These are phyloP conservation scores for Penaeus monodon DNA, from an alignment of 2,888 invertebrate genomes.

Conservation along the genomic window DNA sequence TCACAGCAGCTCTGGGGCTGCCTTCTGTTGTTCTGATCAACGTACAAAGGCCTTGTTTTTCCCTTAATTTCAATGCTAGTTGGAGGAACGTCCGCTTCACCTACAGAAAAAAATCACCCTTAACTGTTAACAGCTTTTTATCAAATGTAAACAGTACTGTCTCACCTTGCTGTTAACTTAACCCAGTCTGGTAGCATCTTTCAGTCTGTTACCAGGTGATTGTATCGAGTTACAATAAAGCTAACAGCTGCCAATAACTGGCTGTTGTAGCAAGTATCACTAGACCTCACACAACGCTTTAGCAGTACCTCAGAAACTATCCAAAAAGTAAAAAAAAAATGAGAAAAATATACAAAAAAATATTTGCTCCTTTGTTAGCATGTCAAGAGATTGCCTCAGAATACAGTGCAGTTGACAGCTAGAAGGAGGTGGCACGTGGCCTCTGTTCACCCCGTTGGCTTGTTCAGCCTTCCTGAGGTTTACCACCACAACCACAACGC, in stretches of 20 bases:
- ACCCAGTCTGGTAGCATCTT: slow-evolving; percentile 26
- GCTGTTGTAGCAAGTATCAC: slow-evolving; percentile 34
- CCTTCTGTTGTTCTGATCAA: slow-evolving; percentile 35
- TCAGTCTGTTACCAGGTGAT: slow-evolving; percentile 35
- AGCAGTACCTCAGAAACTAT: slow-evolving; percentile 35
- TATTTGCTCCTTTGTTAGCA: slow-evolving; percentile 30
- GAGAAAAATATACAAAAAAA: background rate
- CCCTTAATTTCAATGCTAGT: slow-evolving; percentile 16
- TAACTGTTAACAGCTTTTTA: slow-evolving; percentile 24
- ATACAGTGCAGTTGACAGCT: slow-evolving; percentile 33
- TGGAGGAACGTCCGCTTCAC: slow-evolving; percentile 36
- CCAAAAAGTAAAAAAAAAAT: no score
- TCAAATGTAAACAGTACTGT: slow-evolving; percentile 36
- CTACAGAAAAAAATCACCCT: slow-evolving; percentile 19
- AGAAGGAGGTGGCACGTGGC: background rate
- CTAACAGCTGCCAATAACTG: slow-evolving; percentile 25
- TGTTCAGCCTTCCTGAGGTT: background rate
- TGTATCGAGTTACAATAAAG: slow-evolving; percentile 32
- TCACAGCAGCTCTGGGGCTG: slow-evolving; percentile 37
- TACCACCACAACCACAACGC: background rate
- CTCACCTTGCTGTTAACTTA: slow-evolving; percentile 34
- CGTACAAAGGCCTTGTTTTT: slow-evolving; percentile 47
- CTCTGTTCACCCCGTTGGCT: background rate
- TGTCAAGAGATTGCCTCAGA: slow-evolving; percentile 23
- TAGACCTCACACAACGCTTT: slow-evolving; percentile 37